Evolutionary conservation across 2,888 invertebrate species (phyloP), one percentile per base, ranked within the genome.

Genomic region (Ferrisia virgata): DNA sequence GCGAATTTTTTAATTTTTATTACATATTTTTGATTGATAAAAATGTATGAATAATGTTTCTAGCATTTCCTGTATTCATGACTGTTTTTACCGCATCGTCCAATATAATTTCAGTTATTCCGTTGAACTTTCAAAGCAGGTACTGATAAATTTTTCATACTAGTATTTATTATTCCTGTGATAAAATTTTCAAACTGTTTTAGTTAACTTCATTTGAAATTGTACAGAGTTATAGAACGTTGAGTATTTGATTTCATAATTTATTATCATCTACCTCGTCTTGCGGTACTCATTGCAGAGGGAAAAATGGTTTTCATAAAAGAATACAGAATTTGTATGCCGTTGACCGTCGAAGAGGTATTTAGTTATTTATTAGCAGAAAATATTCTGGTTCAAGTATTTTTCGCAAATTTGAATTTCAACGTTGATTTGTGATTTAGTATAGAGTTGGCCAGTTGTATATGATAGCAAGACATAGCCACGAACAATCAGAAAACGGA

Each of bases 401-500:
- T 72, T 33, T 18, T 2, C 4, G 18, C 4, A 76, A 15, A n/a
- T 36, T 76, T 15, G 11, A 69, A 15, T 3, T 25, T 58, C 33
- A 33, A 18, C 5, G 0, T 28, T 15, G 28, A 28, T 18, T 15
- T 28, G 13, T 64, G 64, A 4, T 64, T 64, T 88, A 97, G 96
- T 97, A 97, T 89, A 93, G 92, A 86, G 93, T 96, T 87, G 97
- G 97, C 0, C 97, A 97, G 88, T 91, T 97, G 85, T 97, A 96
- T 89, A 97, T 97, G 97, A 97, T 97, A 87, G 96, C 96, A 1
- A 92, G 96, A 81, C 97, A 97, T 88, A 96, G 96, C 88, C 92
- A 94, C 87, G 96, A 97, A 88, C 96, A 97, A 88, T 96, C 96
- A 0, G 94, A 93, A 86, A 93, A 93, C 85, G 96, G 96, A 0